Conservation (phyloP, 2,888 invertebrate species). For the Acanthosepion pharaonis region DNA sequence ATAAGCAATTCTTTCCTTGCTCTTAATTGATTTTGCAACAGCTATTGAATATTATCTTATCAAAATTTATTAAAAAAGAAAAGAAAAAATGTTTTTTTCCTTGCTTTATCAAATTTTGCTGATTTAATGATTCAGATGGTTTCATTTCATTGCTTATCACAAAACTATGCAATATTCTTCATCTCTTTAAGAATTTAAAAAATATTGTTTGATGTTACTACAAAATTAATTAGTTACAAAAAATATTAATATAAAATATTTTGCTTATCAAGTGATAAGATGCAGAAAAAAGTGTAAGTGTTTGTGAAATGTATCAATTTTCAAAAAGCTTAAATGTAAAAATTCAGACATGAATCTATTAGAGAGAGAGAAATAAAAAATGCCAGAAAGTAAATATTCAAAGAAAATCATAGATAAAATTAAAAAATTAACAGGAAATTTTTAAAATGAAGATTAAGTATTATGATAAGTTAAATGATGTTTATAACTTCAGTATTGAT, state of each 20-base stretch:
- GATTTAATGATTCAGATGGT: too few relatives aligned
- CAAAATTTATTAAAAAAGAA: neutral
- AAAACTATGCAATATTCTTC: neutral
- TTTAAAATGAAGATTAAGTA: neutral
- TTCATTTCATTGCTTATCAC: neutral
- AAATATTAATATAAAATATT: neutral
- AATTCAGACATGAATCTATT: neutral
- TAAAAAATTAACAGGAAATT: neutral
- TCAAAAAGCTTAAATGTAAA: neutral
- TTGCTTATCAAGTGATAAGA: neutral
- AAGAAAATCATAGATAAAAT: neutral
- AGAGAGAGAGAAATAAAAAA: neutral
- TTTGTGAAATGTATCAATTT: neutral
- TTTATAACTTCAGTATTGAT: too few relatives aligned
- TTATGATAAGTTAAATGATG: neutral
- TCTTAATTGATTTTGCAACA: neutral
- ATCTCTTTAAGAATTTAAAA: neutral
- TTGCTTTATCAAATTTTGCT: neutral
- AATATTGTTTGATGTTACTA: neutral
- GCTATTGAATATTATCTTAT: neutral
- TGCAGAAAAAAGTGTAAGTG: neutral
- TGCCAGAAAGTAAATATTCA: neutral
- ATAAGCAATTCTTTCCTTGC: neutral
- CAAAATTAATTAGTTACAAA: neutral
- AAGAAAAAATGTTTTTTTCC: neutral